A percentile compares a stretch with the other conserved stretches of the same genome.
Conservation (phyloP, 2,797 vertebrate genomes). For the Glyptemys insculpta region DNA sequence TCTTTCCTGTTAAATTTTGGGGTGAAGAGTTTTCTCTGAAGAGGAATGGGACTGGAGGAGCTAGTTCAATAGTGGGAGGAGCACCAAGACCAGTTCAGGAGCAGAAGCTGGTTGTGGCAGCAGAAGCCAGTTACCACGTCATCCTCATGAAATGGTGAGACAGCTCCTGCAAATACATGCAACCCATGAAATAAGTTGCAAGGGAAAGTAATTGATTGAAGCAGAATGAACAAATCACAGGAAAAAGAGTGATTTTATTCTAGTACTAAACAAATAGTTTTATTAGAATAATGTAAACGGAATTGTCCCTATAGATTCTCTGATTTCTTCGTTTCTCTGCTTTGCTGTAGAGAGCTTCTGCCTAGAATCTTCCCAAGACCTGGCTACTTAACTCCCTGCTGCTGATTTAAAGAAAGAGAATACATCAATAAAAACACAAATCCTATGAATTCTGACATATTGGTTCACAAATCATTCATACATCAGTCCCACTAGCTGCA, state of each 20-base stretch:
- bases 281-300: not conserved
- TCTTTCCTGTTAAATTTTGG: not conserved
- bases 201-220: not conserved
- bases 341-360: not conserved
- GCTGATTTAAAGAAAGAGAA: not conserved
- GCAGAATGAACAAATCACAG: not conserved
- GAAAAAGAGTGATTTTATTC: not conserved
- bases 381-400: not conserved
- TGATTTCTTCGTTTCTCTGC: not conserved
- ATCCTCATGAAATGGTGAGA: not conserved
- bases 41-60: not conserved
- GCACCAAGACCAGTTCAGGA: not conserved
- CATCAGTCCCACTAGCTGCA: not conserved
- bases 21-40: not conserved
- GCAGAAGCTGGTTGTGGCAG: rapidly evolving
- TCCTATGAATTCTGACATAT: rapidly evolving
- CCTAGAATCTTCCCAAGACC: not conserved
- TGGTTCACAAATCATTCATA: not conserved
- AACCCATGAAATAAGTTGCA: not conserved
- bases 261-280: not conserved
- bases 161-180: not conserved
- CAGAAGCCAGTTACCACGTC: rapidly evolving
- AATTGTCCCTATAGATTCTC: not conserved
- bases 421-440: not conserved
- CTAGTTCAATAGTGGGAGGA: not conserved